A percentile compares a stretch with the other conserved stretches of the same genome.
These are phyloP conservation scores for Cyaniris semiargus DNA, from an alignment of 2,888 invertebrate species.

Conservation along the genomic window DNA sequence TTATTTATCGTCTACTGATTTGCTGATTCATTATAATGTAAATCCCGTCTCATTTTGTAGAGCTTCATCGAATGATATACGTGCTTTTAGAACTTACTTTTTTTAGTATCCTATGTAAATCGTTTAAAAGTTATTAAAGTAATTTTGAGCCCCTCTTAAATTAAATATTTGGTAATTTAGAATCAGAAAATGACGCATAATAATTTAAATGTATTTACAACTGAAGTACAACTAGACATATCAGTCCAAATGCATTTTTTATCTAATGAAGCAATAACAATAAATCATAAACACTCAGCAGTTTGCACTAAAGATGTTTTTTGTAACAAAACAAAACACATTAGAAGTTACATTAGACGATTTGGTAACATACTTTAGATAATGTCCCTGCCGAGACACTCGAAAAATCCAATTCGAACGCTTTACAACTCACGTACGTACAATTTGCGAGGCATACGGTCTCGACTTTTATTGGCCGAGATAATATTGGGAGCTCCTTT, in stretches of 20 bases:
- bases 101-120: neutral
- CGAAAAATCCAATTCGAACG: slow-evolving; percentile 55
- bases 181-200: no score
- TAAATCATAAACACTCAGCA: slow-evolving; percentile 12
- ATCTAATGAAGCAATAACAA: neutral
- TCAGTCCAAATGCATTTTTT: neutral
- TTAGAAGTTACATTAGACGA: slow-evolving; percentile 35
- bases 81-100: neutral
- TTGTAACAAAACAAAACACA: slow-evolving; percentile 15
- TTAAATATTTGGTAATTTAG: neutral
- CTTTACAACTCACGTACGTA: slow-evolving; percentile 49
- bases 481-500: slow-evolving; percentile 58
- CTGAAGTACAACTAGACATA: neutral
- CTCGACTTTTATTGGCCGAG: slow-evolving; percentile 65
- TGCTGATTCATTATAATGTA: neutral
- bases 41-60: neutral
- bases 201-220: no score
- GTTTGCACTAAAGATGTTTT: slow-evolving; percentile 4
- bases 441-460: slow-evolving; percentile 57
- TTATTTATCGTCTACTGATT: neutral
- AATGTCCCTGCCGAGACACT: slow-evolving; percentile 43
- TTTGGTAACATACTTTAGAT: slow-evolving; percentile 38
- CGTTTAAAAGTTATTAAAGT: neutral
- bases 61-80: neutral
- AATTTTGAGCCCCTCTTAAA: neutral